phyloP scores from a whole-genome alignment of 2,797 vertebrate genomes.

The Pangasius djambal region DNA sequence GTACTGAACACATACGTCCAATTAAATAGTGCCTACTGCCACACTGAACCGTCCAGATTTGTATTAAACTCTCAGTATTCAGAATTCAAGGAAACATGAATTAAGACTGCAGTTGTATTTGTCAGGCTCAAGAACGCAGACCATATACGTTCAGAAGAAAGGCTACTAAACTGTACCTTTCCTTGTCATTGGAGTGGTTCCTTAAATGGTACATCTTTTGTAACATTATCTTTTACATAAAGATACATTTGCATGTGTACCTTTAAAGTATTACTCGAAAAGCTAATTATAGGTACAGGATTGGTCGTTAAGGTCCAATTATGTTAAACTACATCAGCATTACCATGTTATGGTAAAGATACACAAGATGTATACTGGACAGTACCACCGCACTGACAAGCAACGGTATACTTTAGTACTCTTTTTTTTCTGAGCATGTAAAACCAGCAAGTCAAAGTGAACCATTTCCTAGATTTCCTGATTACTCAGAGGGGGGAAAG shows the following conservation, averaged over 20 bases:
- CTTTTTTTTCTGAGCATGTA: not conserved
- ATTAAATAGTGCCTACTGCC: conserved; percentile 12
- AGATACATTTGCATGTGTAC: not conserved
- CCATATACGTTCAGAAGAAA: not conserved
- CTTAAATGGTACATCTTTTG: not conserved
- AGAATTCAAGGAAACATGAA: not conserved
- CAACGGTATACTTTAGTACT: not conserved
- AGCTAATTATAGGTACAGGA: not conserved
- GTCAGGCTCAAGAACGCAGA: not conserved
- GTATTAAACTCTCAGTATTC: not conserved
- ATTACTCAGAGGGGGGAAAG: not conserved
- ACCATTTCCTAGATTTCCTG: not conserved
- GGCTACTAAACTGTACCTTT: not conserved
- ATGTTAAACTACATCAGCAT: not conserved
- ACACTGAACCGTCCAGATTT: conserved; percentile 10
- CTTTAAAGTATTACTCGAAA: not conserved
- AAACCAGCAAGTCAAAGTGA: conserved; percentile 22
- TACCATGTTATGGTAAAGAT: not conserved
- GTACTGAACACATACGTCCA: not conserved
- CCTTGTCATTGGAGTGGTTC: not conserved
- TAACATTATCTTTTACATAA: not conserved
- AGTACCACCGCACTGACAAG: not conserved
- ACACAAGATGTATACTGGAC: not conserved
- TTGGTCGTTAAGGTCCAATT: not conserved
- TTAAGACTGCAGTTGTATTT: not conserved